A percentile compares a stretch with the other conserved stretches of the same genome.
Conservation (phyloP, 2,113 vertebrate genomes). For the Phaethon lepturus region DNA sequence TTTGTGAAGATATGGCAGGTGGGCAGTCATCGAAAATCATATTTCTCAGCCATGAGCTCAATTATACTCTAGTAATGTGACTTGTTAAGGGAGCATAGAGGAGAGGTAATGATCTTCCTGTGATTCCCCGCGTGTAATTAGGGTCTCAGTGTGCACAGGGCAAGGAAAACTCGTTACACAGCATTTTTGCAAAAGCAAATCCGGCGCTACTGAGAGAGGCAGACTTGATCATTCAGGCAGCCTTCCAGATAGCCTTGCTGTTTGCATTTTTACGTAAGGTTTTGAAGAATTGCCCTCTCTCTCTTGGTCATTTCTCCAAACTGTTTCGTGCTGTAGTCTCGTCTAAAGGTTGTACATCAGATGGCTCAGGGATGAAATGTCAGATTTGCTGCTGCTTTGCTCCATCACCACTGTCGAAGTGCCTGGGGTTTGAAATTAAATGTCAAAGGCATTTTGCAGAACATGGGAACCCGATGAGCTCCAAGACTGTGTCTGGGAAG, state of each 20-base stretch:
- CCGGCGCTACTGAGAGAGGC: not conserved
- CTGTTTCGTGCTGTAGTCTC: not conserved
- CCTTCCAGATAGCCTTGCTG: not conserved
- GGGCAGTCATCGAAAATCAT: not conserved
- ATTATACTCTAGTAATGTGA: not conserved
- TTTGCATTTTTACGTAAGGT: not conserved
- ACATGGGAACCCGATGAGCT: not conserved
- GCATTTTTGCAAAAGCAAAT: not conserved
- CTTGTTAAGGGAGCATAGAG: not conserved
- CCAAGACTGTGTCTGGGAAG: not conserved
- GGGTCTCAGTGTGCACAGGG: not conserved
- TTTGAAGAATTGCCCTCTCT: not conserved
- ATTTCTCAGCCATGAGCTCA: not conserved
- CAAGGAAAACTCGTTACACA: not conserved
- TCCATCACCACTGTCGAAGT: not conserved
- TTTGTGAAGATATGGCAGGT: not conserved
- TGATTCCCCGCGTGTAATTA: not conserved
- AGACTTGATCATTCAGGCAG: not conserved
- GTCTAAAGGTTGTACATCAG: not conserved
- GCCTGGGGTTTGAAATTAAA: not conserved
- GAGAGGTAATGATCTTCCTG: not conserved
- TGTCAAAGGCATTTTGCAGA: conserved; percentile 19
- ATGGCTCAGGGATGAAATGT: conserved; percentile 32
- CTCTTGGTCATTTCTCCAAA: not conserved
- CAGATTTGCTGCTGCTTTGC: conserved; percentile 4